Conservation (phyloP, 2,113 vertebrate genomes). For the Theropithecus gelada region DNA sequence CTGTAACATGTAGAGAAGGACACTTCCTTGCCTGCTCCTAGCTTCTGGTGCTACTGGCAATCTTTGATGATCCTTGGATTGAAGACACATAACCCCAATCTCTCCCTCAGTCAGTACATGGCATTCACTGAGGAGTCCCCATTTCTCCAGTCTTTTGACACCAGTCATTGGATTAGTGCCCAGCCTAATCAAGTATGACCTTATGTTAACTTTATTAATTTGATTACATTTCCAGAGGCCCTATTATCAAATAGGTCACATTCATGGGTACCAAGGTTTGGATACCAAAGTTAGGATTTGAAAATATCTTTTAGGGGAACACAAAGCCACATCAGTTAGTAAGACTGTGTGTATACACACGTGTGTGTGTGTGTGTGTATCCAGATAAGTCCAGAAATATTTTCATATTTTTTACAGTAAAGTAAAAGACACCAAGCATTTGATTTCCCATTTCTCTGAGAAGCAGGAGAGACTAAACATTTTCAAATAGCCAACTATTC, state of each 20-base stretch:
- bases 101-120: rapidly evolving
- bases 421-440: not conserved
- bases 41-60: rapidly evolving
- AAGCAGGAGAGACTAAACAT: not conserved
- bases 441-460: not conserved
- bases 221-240: not conserved
- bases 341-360: not conserved
- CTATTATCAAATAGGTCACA: not conserved
- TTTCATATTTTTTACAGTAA: not conserved
- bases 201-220: not conserved
- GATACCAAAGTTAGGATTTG: not conserved
- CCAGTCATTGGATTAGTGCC: too few species aligned
- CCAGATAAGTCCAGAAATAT: not conserved
- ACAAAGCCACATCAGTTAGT: not conserved
- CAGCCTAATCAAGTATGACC: not conserved
- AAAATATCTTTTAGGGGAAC: not conserved
- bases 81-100: not conserved
- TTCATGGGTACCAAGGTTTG: not conserved
- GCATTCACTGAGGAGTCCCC: rapidly evolving
- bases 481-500: not conserved
- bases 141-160: too few species aligned
- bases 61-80: rapidly evolving
- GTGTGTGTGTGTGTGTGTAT: not conserved
- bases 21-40: rapidly evolving
- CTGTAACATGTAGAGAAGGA: not conserved